Evolutionary conservation across 2,797 vertebrate species (phyloP), one percentile per base, ranked within the genome.

Genomic region (Acridotheres tristis): DNA sequence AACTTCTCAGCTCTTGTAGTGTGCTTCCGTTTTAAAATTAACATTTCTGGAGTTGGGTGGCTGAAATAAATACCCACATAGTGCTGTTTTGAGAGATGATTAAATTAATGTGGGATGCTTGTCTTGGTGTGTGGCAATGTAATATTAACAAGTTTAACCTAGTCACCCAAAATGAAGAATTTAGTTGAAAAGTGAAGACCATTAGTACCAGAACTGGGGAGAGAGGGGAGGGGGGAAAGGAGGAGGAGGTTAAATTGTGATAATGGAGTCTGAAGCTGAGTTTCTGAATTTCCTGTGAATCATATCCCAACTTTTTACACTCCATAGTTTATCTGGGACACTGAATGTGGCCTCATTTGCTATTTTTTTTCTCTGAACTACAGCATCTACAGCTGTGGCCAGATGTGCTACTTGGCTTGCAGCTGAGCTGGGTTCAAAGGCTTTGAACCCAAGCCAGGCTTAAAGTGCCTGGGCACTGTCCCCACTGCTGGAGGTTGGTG

Each of bases 351-450:
- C n/a, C 38, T 94, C 21, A 6, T 84, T 58, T 73, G 32, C 51
- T 7, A 1, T 48, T 63, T 91, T 82, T 65, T 69, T 10, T 4
- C 1, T 76, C 76, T 38, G 51, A 88, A 68, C 50, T 63, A 14
- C 40, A 54, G 25, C 45, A 34, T 93, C 87, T 90, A 65, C 83
- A 93, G 91, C 74, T 94, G 77, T 88, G 85, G 26, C 74, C 90
- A 96, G 80, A 90, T 94, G 91, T 91, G 77, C 55, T 90, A 16
- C 17, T 68, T 88, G 88, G 69, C 77, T 90, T 93, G 68, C 48
- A 84, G 69, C 66, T 93, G 69, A 88, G 59, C 21, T 85, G 83
- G 43, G 76, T 85, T 95, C 30, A 74, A 80, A 92, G 61, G 11
- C 66, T 78, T 81, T 90, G 93, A 93, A 85, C 23, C 18, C 1